Percentiles rank a stretch among this genome's conserved stretches.
These are phyloP conservation scores for Solenopsis invicta DNA, from an alignment of 1,140 invertebrate species.

Conservation along the genomic window DNA sequence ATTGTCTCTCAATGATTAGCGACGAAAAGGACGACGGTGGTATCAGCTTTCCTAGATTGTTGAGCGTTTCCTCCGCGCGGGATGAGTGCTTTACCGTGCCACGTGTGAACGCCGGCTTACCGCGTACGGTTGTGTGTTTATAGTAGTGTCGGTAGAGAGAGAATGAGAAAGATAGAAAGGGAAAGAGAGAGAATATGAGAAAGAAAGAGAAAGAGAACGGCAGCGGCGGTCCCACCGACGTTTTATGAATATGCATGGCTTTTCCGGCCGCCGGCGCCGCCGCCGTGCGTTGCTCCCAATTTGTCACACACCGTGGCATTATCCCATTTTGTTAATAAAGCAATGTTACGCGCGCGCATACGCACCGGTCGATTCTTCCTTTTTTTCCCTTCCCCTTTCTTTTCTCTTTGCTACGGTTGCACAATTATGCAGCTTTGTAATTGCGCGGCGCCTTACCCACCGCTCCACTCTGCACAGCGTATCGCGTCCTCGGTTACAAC, in stretches of 20 bases:
- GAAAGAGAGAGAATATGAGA: neutral
- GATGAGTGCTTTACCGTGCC: neutral
- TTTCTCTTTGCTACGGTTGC: constrained; percentile 65
- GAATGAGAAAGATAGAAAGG: neutral
- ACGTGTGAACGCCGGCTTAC: constrained; percentile 77
- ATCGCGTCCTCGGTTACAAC: constrained; percentile 66
- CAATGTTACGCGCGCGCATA: constrained; percentile 79
- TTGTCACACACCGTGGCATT: constrained; percentile 87
- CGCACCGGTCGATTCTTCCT: constrained; percentile 8
- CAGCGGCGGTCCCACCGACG: constrained; percentile 72
- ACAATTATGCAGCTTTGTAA: constrained; percentile 84
- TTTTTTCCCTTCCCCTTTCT: constrained; percentile 49
- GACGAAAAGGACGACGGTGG: constrained; percentile 56
- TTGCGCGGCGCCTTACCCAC: constrained; percentile 78
- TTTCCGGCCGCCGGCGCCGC: constrained; percentile 76
- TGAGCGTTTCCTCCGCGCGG: neutral
- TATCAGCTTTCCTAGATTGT: constrained; percentile 21
- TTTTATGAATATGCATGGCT: constrained; percentile 85
- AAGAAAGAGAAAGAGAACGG: neutral
- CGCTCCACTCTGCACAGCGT: constrained; percentile 13
- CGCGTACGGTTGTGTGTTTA: constrained; percentile 22
- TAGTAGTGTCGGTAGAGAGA: constrained; percentile 14
- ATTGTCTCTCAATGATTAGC: constrained; percentile 50
- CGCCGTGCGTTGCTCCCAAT: constrained; percentile 86
- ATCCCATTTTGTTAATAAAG: constrained; percentile 86